These are phyloP conservation scores for Papilio polyxenes DNA, from an alignment of 1,140 invertebrate species.

Conservation along the genomic window DNA sequence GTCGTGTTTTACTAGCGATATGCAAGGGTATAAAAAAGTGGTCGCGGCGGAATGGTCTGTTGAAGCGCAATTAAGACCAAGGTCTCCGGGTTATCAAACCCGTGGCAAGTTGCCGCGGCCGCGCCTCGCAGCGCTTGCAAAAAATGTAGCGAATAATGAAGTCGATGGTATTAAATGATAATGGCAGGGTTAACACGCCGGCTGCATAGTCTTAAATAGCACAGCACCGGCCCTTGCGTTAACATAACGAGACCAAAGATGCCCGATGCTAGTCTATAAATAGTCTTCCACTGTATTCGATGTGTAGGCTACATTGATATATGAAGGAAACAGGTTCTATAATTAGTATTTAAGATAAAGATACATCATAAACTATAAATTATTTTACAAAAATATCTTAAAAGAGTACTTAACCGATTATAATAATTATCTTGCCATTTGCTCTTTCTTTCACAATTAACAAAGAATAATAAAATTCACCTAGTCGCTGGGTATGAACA, in stretches of 20 bases:
- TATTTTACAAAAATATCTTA: neutral
- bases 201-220: slow-evolving; percentile 71
- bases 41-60: slow-evolving; percentile 76
- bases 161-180: slow-evolving; percentile 79
- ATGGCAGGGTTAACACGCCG: slow-evolving; percentile 72
- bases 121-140: slow-evolving; percentile 73
- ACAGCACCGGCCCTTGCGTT: slow-evolving; percentile 51
- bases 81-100: slow-evolving; percentile 80
- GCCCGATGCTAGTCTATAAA: slow-evolving; percentile 38
- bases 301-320: slow-evolving; percentile 15
- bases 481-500: neutral
- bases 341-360: neutral
- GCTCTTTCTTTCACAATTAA: neutral
- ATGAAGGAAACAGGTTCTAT: neutral
- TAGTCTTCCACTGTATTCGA: slow-evolving; percentile 22
- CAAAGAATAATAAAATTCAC: neutral
- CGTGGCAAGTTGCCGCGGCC: slow-evolving; percentile 67
- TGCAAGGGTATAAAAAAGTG: slow-evolving; percentile 78
- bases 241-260: slow-evolving; percentile 36
- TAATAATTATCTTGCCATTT: neutral
- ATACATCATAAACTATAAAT: neutral
- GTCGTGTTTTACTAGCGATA: slow-evolving; percentile 78
- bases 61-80: slow-evolving; percentile 80
- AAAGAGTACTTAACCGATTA: neutral
- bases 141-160: slow-evolving; percentile 79